Evolutionary conservation across 2,888 invertebrate species (phyloP), one percentile per base, ranked within the genome.

Genomic region (Polydrusus pterygomalis): DNA sequence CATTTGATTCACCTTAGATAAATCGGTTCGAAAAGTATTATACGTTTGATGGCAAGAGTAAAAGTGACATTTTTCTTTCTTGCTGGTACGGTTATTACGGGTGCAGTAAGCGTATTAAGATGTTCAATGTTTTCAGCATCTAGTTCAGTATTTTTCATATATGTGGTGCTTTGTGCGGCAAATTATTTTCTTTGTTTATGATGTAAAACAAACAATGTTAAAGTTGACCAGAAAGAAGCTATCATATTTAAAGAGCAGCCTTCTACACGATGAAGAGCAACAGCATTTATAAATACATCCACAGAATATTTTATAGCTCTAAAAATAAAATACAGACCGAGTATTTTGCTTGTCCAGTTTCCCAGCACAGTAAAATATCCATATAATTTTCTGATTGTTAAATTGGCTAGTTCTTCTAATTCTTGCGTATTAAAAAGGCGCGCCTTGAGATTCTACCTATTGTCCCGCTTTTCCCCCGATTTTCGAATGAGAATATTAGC

Each of bases 401-500:
- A n/a, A n/a, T n/a, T n/a, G n/a, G n/a, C n/a, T n/a, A 40, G 5
- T 40, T 40, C 40, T 40, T 40, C 40, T 10, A 40, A 13, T 13
- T 40, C 40, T 40, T 40, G 7, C 2, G 11, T 40, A 40, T 40
- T 40, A 40, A 40, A 40, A 3, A 40, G 10, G 9, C 7, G 5
- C 40, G 10, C 40, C 40, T 30, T 30, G 30, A 7, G 30, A 7
- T 2, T 30, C 30, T 30, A 30, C 30, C 7, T 2, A 6, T 7
- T 30, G 30, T 2, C 30, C 30, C 7, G 30, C n/a, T n/a, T n/a
- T n/a, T n/a, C n/a, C n/a, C n/a, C 30, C 30, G 7, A 6, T 30
- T 40, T 40, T 40, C 40, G 9, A 11, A 40, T 10, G 10, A 63
- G 6, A 10, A 63, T 34, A 63, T 63, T 63, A n/a, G 38, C 40